A percentile compares a stretch with the other conserved stretches of the same genome.
Conservation (phyloP, 2,113 vertebrate genomes). For the Otus sunia region DNA sequence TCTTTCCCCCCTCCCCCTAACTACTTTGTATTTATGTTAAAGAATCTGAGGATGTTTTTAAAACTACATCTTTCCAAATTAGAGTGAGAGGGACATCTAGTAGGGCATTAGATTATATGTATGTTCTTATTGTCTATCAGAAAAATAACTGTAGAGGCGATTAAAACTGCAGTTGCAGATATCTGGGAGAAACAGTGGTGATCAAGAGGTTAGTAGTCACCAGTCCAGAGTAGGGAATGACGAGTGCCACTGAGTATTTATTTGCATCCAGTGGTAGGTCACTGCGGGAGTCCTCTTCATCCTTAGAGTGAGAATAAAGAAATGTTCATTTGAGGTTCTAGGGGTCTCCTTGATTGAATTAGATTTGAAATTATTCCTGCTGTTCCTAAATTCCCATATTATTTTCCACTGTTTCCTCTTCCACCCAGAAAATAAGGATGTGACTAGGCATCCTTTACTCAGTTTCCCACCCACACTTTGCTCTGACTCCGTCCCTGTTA, state of each 20-base stretch:
- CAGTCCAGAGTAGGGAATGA: background rate
- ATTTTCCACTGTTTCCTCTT: background rate
- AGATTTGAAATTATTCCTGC: background rate
- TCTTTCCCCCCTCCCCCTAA: rapidly evolving
- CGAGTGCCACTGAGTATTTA: background rate
- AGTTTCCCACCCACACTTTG: background rate
- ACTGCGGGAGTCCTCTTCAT: background rate
- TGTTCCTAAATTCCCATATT: background rate
- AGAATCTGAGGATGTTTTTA: background rate
- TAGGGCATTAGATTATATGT: background rate
- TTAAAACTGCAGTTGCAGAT: background rate
- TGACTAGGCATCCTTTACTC: background rate
- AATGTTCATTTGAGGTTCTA: background rate
- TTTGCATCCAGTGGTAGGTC: rapidly evolving
- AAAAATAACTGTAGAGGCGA: background rate
- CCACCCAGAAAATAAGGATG: background rate
- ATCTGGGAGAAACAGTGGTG: background rate
- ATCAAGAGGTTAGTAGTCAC: background rate
- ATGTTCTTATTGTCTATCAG: background rate
- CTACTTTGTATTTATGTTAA: background rate
- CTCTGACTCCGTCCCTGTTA: background rate
- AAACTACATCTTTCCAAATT: background rate
- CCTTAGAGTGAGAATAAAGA: background rate
- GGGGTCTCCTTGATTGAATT: background rate
- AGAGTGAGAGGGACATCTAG: background rate